Base-by-base conservation (phyloP, 2,888 invertebrate species). In the Branchellion lobata region DNA sequence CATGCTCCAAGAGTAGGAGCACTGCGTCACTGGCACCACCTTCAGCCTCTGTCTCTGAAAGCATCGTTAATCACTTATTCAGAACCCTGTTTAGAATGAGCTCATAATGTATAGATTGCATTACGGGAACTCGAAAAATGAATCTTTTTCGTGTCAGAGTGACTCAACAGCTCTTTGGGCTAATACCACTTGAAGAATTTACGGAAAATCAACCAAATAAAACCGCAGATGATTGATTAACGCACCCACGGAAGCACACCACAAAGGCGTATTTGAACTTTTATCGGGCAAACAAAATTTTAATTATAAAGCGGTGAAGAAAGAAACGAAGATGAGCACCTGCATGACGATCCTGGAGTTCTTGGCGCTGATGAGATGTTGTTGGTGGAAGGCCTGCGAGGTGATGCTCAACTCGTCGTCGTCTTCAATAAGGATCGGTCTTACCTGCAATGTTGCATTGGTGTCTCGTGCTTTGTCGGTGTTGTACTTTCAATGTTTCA, bases 21-120 rank as follows among this genome's bases (percentile, higher is more conserved):
- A 84, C 78, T 85, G 85, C 0, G 84, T 84, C 69, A 85, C 84
- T 0, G 85, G 85, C 14, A 85, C 84, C 14, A 84, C 84, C 24
- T 83, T 79, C 72, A 85, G 80, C 27, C 81, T 81, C 65, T 85
- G 85, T 47, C 85, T 81, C 85, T 85, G 83, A 27, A 69, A n/a
- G n/a, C n/a, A 53, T 53, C 53, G 21, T 18, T 18, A 18, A 18
- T 21, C 21, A 18, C 21, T 53, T 18, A 53, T 53, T 53, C 24
- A 72, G n/a, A 2, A 34, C 65, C n/a, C 72, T 36, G n/a, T n/a
- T n/a, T n/a, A n/a, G n/a, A n/a, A n/a, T n/a, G n/a, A n/a, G n/a
- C n/a, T n/a, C n/a, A n/a, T n/a, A n/a, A n/a, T n/a, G n/a, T n/a
- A n/a, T n/a, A n/a, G n/a, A n/a, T n/a, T n/a, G n/a, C n/a, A n/a